Evolutionary conservation across 2,113 vertebrate species (phyloP).

Genomic region (Toxotes chatareus): DNA sequence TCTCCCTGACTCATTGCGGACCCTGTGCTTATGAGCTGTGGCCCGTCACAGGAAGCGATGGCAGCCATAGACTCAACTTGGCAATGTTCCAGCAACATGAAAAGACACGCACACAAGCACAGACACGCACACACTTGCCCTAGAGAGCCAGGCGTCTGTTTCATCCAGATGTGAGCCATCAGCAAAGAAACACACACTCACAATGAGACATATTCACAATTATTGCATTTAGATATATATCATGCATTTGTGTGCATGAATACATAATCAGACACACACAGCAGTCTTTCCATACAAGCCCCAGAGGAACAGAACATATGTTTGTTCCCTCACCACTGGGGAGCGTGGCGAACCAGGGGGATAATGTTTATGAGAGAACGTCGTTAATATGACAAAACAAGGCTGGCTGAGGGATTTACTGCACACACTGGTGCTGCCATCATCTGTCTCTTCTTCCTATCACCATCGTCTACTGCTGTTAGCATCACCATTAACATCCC

Average conservation of each 20-base stretch:
- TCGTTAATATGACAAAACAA: constrained; percentile 80
- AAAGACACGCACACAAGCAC: constrained; percentile 9
- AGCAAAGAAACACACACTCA: constrained; percentile 37
- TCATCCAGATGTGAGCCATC: constrained; percentile 71
- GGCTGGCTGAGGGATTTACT: constrained; percentile 71
- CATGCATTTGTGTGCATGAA: constrained; percentile 26
- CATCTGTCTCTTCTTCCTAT: constrained; percentile 59
- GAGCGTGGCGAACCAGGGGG: constrained; percentile 44
- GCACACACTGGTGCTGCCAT: constrained; percentile 35
- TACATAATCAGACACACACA: constrained; percentile 28
- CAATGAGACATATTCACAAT: constrained; percentile 50
- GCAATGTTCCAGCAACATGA: constrained; percentile 47
- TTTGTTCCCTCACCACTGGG: constrained; percentile 43
- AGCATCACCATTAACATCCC: constrained; percentile 50
- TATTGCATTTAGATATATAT: constrained; percentile 48
- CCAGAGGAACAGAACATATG: constrained; percentile 69
- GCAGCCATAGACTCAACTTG: constrained; percentile 40
- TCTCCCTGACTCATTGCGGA: constrained; percentile 38
- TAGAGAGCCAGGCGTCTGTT: constrained; percentile 55
- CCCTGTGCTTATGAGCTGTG: constrained; percentile 22
- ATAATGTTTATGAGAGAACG: constrained; percentile 64
- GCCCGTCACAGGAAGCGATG: constrained; percentile 22
- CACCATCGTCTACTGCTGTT: constrained; percentile 51
- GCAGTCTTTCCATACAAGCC: constrained; percentile 39
- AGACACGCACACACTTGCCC: constrained; percentile 13